Conservation (phyloP, 2,888 invertebrate species). For the Prosopocoilus inquinatus region DNA sequence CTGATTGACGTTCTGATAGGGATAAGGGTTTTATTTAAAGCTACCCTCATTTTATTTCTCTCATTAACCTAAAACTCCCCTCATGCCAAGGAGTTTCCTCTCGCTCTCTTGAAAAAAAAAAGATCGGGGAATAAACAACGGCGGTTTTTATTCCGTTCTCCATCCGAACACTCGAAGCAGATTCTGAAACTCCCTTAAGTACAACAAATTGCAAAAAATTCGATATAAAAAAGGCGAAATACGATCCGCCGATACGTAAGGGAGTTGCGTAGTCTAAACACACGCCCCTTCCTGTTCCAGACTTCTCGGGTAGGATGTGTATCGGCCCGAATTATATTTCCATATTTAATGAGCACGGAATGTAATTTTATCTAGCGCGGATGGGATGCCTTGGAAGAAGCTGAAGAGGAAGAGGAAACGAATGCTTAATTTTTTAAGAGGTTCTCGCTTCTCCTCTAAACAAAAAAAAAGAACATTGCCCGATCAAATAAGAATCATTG, state of each 20-base stretch:
- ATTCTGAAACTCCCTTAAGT: background rate
- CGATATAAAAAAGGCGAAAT: slow-evolving; percentile 1
- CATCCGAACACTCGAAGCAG: background rate
- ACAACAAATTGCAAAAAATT: background rate
- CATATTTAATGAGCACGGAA: slow-evolving; percentile 29
- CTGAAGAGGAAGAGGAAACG: slow-evolving; percentile 2
- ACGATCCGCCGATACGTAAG: slow-evolving; percentile 5
- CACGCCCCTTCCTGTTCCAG: slow-evolving; percentile 17
- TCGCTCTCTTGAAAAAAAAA: too few species aligned
- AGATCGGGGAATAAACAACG: too few species aligned
- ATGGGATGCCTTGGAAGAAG: slow-evolving; percentile 17
- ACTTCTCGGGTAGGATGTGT: slow-evolving; percentile 15
- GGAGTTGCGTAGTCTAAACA: slow-evolving; percentile 15
- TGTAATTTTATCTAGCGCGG: slow-evolving; percentile 16
- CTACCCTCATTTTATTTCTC: too few species aligned
- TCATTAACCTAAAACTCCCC: too few species aligned
- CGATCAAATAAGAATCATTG: too few species aligned
- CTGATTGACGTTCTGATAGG: too few species aligned
- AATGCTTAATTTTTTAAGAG: too few species aligned
- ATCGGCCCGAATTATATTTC: slow-evolving; percentile 27
- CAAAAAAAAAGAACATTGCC: too few species aligned
- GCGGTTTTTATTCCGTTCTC: background rate
- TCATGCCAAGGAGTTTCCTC: too few species aligned
- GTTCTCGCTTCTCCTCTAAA: too few species aligned
- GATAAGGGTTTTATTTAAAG: too few species aligned